Evolutionary conservation across 2,113 vertebrate species (phyloP), one percentile per base, ranked within the genome.

Genomic region (Notiomystis cincta): DNA sequence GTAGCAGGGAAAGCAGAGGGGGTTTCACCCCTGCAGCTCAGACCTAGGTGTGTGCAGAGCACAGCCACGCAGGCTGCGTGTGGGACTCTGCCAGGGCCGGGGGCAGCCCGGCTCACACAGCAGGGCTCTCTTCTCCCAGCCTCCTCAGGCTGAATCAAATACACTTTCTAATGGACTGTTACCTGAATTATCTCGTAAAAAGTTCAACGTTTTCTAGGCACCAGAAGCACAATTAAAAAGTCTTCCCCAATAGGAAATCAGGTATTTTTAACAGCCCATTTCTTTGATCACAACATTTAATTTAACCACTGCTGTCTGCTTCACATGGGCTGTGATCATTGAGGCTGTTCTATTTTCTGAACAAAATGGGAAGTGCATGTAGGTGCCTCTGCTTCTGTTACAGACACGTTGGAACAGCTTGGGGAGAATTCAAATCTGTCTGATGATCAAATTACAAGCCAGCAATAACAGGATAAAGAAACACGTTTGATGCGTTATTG

Each of bases 351-450:
- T 92, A 54, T 96, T 97, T 98, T 96, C 35, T 27, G 73, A 95
- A 80, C 65, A 92, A 97, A 94, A 90, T 87, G 90, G 82, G 88
- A 97, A 97, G 90, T 92, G 82, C 85, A 92, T 5, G 15, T 80
- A 75, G 89, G 96, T 94, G 87, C 72, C 40, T 87, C 56, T 89
- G 92, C 91, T 92, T 97, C 91, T 97, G 97, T 98, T 98, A 98
- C 11, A 72, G 96, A 97, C 97, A 97, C 97, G 12, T 98, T 96
- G 97, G 88, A 96, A 96, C 95, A 97, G 97, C 97, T 97, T 96
- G 95, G 91, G 93, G 95, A 98, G 66, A 97, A 97, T 93, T 95
- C 94, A 97, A 44, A 96, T 95, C 93, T 53, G 93, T 95, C 96
- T 96, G 95, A 96, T 84, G 97, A 97, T 98, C 96, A 96, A 96